Evolutionary conservation across 2,797 vertebrate species (phyloP).

Genomic region (Gila robusta): DNA sequence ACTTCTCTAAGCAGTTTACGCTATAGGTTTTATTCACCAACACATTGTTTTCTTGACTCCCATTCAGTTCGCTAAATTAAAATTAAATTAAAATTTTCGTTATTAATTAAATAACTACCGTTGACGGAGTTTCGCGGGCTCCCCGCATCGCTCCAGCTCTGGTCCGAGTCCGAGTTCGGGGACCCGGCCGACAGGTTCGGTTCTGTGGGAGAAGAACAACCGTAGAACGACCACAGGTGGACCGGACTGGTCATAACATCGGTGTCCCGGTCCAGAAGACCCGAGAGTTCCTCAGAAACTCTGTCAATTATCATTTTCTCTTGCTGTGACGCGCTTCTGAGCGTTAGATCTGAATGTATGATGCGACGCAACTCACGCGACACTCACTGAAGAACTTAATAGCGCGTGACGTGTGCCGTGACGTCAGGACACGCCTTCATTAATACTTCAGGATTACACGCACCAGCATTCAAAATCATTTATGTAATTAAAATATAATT

Average conservation of each 20-base stretch:
- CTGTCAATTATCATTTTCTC: slow-evolving; percentile 64
- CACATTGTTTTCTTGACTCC: not conserved
- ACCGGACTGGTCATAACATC: slow-evolving; percentile 57
- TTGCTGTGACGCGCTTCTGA: not conserved
- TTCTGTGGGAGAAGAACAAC: slow-evolving; percentile 41
- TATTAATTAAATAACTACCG: slow-evolving; percentile 32
- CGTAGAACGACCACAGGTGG: slow-evolving; percentile 50
- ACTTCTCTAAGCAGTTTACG: not conserved
- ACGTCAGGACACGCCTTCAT: not conserved
- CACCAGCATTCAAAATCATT: not conserved
- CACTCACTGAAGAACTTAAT: not conserved
- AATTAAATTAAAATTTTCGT: not conserved
- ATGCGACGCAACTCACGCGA: not conserved
- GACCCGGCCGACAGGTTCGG: slow-evolving; percentile 30
- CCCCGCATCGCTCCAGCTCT: slow-evolving; percentile 35
- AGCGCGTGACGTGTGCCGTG: not conserved
- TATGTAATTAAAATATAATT: not conserved
- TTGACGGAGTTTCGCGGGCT: not conserved
- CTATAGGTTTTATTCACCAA: not conserved
- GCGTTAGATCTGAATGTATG: not conserved
- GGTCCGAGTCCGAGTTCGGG: slow-evolving; percentile 39
- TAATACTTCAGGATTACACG: not conserved
- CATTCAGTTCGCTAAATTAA: not conserved
- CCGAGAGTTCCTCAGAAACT: slow-evolving; percentile 26
- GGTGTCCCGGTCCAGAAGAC: slow-evolving; percentile 22